Evolutionary conservation across 2,888 invertebrate species (phyloP).

Genomic region (Flexamia atlantica): DNA sequence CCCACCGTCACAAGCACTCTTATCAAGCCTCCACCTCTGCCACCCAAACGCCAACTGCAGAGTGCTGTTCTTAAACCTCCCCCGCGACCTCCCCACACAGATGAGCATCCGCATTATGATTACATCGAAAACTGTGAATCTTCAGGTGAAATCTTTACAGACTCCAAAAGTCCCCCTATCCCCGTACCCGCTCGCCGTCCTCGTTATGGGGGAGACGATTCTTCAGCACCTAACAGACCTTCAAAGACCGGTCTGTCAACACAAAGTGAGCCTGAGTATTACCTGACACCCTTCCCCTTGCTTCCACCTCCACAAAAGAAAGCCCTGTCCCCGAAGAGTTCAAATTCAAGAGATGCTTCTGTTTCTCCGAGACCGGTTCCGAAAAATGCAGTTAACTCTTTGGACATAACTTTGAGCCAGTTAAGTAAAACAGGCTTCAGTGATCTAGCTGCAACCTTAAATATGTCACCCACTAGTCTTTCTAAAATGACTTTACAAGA

Average conservation of each 20-base stretch:
- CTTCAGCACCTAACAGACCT: constrained; percentile 74
- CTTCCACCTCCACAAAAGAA: constrained; percentile 76
- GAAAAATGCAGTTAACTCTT: constrained; percentile 71
- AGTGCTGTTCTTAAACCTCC: constrained; percentile 81
- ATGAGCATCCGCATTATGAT: constrained; percentile 77
- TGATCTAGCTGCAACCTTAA: constrained; percentile 86
- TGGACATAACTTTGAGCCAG: constrained; percentile 90
- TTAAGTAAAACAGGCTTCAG: constrained; percentile 89
- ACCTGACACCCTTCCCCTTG: constrained; percentile 81
- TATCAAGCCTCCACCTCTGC: constrained; percentile 84
- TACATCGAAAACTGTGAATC: constrained; percentile 77
- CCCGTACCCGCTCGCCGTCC: constrained; percentile 80
- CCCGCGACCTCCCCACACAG: constrained; percentile 80
- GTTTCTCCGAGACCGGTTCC: constrained; percentile 33
- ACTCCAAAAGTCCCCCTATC: constrained; percentile 78
- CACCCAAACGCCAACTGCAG: constrained; percentile 83
- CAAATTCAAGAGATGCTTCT: constrained; percentile 19
- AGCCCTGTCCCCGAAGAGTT: constrained; percentile 65
- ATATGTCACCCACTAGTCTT: constrained; percentile 87
- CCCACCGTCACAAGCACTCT: constrained; percentile 77
- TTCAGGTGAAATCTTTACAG: constrained; percentile 67
- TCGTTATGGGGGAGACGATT: constrained; percentile 74
- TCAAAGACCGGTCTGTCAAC: constrained; percentile 68
- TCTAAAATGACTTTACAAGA: constrained; percentile 93
- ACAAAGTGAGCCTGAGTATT: constrained; percentile 72